These are phyloP conservation scores for Porites australiensis DNA, from an alignment of 64 coral and sea anemone species.

Conservation along the genomic window DNA sequence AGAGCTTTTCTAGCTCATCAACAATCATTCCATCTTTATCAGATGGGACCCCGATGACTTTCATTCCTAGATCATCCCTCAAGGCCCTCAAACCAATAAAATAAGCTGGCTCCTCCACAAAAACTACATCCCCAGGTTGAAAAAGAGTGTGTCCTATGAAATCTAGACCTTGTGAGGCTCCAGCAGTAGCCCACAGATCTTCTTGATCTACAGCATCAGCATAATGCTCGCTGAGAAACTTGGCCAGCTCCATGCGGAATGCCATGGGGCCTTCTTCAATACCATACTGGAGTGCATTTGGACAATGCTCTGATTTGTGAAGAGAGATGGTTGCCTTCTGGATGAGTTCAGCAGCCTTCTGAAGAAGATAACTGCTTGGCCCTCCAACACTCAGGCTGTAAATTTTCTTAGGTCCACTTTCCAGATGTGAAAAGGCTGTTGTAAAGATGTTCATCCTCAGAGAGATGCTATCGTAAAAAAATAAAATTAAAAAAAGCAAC, in stretches of 20 bases:
- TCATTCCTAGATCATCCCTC: constrained; percentile 73
- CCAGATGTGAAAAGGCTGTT: not conserved
- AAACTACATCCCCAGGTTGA: constrained; percentile 76
- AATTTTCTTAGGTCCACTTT: not conserved
- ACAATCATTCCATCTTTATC: constrained; percentile 81
- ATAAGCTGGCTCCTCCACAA: constrained; percentile 89
- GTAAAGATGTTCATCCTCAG: not conserved
- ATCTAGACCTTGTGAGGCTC: constrained; percentile 74
- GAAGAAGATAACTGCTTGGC: constrained; percentile 63
- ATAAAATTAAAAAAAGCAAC: not conserved
- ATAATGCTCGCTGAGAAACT: constrained; percentile 78
- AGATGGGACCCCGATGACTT: constrained; percentile 65
- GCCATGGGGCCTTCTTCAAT: constrained; percentile 55
- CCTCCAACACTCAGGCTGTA: constrained; percentile 76
- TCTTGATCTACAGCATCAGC: constrained; percentile 51
- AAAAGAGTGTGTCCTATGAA: constrained; percentile 59
- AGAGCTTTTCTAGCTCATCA: constrained; percentile 76
- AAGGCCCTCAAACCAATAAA: constrained; percentile 78
- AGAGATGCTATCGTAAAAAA: not conserved
- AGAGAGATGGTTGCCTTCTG: constrained; percentile 51
- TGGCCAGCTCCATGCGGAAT: constrained; percentile 64
- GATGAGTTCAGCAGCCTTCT: constrained; percentile 65
- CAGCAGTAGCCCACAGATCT: constrained; percentile 74
- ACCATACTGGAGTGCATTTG: constrained; percentile 80
- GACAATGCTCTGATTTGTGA: constrained; percentile 46